Base-by-base conservation (phyloP, 2,797 vertebrate genomes). In the Lindbergichthys nudifrons region DNA sequence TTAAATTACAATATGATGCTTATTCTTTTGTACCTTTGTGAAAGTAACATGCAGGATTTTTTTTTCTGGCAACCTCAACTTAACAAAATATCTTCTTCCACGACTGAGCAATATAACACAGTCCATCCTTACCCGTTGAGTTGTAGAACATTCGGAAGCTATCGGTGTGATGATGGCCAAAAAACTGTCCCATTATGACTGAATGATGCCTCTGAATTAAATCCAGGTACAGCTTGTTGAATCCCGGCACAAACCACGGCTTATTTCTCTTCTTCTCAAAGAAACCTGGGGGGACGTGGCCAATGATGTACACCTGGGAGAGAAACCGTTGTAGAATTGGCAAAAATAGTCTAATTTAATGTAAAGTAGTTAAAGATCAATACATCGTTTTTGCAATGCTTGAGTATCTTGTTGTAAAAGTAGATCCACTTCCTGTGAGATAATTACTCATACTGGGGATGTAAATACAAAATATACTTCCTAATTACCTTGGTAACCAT, bases 161-260 rank as follows among this genome's bases (percentile, higher is more conserved):
- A 82, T 99, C 98, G 0, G 96, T 98, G 78, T 99, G 98, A 30
- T 99, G 97, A 86, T 99, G 98, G 5, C 97, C 97, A 3, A 98
- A 99, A 85, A 99, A 99, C 92, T 99, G 98, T 19, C 97, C 98
- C 0, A 85, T 82, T 0, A 99, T 96, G 57, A 97, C 93, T 0
- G 46, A 2, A 46, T 98, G 96, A 82, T 98, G 93, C 86, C 88
- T 96, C 88, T 88, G 92, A 63, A 99, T 91, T 0, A 97, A 82
- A 5, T 92, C 78, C 67, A 97, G 16, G 76, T 98, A 99, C 2
- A 57, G 79, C n/a, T 90, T 52, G 16, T 99, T 99, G 65, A 97
- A 99, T 65, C 65, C 45, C 0, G 92, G 23, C n/a, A 62, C 91
- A 89, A 96, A 99, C 98, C 98, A 99, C 0, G 92, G 19, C 68